Conservation (phyloP, 2,888 invertebrate genomes). For the Pterobdella sp. region DNA sequence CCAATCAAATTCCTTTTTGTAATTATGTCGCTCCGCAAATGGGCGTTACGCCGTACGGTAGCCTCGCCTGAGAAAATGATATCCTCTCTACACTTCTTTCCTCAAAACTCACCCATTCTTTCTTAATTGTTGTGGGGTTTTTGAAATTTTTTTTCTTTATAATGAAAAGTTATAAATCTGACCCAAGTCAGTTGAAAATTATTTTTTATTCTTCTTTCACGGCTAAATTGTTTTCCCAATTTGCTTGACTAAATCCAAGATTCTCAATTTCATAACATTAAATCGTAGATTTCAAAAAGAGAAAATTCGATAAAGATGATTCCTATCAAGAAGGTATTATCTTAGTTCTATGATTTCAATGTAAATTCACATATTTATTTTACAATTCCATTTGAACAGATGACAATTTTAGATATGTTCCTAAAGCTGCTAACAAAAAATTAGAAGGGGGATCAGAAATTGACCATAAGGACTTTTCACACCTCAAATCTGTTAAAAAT, state of each 20-base stretch:
- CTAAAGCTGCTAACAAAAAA: slow-evolving; percentile 1
- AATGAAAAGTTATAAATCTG: slow-evolving; percentile 1
- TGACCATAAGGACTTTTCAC: background rate
- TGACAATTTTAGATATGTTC: slow-evolving; percentile 7
- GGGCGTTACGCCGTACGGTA: no score
- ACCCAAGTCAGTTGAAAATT: background rate
- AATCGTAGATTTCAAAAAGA: slow-evolving; percentile 8
- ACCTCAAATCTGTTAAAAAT: slow-evolving; percentile 5
- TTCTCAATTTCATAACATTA: no score
- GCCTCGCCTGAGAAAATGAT: no score
- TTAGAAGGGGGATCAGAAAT: background rate
- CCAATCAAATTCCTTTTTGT: no score
- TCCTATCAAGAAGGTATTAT: background rate
- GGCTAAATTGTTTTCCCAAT: background rate
- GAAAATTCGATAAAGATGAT: background rate
- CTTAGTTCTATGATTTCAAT: background rate
- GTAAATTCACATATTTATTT: background rate
- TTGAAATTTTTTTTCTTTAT: no score
- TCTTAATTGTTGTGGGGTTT: no score
- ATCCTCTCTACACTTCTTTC: no score
- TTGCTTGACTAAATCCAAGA: no score
- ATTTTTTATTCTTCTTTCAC: background rate
- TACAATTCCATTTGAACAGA: background rate
- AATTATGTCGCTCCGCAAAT: no score
- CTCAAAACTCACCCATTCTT: no score